Base-by-base conservation (phyloP, 2,113 vertebrate genomes). In the Tinamus guttatus region DNA sequence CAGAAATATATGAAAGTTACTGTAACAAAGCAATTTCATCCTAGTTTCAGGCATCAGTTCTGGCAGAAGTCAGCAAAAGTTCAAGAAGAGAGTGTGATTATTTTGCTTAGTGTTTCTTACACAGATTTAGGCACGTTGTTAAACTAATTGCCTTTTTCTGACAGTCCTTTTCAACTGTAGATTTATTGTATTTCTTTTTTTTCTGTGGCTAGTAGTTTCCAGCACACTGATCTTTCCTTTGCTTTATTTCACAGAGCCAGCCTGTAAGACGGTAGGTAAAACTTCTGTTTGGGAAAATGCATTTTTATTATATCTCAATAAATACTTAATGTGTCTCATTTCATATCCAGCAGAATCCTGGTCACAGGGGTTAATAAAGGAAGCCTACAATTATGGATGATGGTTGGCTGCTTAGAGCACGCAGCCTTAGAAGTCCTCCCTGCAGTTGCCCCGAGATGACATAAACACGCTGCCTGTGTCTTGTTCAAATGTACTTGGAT, bases 281-380 rank as follows among this genome's bases (percentile, higher is more conserved):
- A 91, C 52, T 62, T 87, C n/a, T 87, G 16, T 70, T 90, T 88
- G 73, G 32, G 19, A 27, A 87, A 86, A 86, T 78, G 38, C 25
- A 77, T 65, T 73, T 96, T 91, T 93, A 73, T 79, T 91, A 87
- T 89, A 96, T 92, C 56, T 88, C 21, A 3, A 52, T 90, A 93
- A 92, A 90, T 90, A 90, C 38, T 86, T 90, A n/a, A 60, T 92
- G 28, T 14, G 0, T 32, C 62, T 89, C 69, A 68, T 89, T 88
- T 38, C 51, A 81, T 25, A 43, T 56, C 60, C n/a, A 84, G 51
- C 14, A 70, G 30, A 54, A 51, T 21, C 86, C 76, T n/a, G 80
- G 77, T 94, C 83, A 93, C 28, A 80, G 60, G 47, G 38, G 83
- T 96, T 94, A 95, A 93, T 86, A 95, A 93, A 10, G 5, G 24